A percentile compares a stretch with the other conserved stretches of the same genome.
phyloP scores from a whole-genome alignment of 2,888 invertebrate species.

The Gerris lacustris region DNA sequence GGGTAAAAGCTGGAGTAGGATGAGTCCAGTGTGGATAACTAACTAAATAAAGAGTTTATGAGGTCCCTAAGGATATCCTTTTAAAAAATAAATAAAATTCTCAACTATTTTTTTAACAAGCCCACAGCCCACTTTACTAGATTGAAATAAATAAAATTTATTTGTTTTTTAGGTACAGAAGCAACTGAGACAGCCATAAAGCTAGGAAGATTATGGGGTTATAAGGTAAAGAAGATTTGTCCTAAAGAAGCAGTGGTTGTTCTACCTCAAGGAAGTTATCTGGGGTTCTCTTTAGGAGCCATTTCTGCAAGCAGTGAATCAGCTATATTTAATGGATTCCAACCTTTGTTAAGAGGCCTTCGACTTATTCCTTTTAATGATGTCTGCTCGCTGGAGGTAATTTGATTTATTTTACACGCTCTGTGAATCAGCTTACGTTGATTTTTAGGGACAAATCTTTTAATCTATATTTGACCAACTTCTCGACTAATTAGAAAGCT shows the following conservation, averaged over 20 bases:
- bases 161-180: constrained; percentile 52
- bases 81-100: too few relatives aligned
- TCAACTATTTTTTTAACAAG: too few relatives aligned
- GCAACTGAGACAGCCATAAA: constrained; percentile 89
- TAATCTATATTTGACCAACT: too few relatives aligned
- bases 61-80: too few relatives aligned
- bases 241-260: constrained; percentile 73
- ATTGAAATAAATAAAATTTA: too few relatives aligned
- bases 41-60: too few relatives aligned
- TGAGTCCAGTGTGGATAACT: too few relatives aligned
- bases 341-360: constrained; percentile 88
- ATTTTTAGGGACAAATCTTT: too few relatives aligned
- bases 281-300: constrained; percentile 86
- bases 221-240: constrained; percentile 71
- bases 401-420: background rate
- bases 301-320: constrained; percentile 83
- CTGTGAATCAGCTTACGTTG: too few relatives aligned
- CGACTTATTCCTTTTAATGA: constrained; percentile 74
- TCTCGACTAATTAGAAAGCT: too few relatives aligned
- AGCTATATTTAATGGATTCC: constrained; percentile 64
- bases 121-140: too few relatives aligned
- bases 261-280: constrained; percentile 87
- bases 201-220: constrained; percentile 87
- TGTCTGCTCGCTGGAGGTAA: constrained; percentile 61
- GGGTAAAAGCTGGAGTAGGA: too few relatives aligned